Conservation (phyloP, 2,113 vertebrate species). For the Dromas ardeola region DNA sequence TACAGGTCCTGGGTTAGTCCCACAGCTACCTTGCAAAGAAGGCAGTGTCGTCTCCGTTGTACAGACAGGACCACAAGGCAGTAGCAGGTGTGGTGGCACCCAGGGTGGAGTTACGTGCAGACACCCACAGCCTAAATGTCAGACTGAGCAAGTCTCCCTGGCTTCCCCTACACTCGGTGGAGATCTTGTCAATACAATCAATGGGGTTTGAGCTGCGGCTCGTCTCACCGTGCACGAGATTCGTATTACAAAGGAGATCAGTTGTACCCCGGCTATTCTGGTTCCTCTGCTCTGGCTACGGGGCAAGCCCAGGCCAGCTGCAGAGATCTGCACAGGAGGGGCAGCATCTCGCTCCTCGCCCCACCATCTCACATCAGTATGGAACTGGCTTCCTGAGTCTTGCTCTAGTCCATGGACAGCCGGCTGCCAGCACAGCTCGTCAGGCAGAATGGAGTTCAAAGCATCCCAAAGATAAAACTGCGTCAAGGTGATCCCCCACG, state of each 20-base stretch:
- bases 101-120: fast-evolving
- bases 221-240: not conserved
- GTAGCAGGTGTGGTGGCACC: not conserved
- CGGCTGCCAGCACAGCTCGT: fast-evolving
- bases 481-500: not conserved
- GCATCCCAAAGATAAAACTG: not conserved
- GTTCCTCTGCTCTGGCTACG: not conserved
- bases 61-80: not conserved
- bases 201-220: not conserved
- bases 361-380: not conserved
- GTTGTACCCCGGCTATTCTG: not conserved
- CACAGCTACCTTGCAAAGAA: not conserved
- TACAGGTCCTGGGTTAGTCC: not conserved
- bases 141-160: not conserved
- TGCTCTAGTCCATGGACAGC: not conserved
- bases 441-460: not conserved
- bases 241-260: not conserved
- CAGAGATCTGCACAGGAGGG: not conserved
- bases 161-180: fast-evolving
- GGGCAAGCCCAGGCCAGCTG: not conserved
- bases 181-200: not conserved
- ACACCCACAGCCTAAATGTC: not conserved
- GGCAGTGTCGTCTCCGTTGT: not conserved
- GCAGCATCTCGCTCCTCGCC: not conserved
- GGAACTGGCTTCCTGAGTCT: fast-evolving